phyloP scores from a whole-genome alignment of 2,888 invertebrate genomes.

The Polymixis flavicincta region DNA sequence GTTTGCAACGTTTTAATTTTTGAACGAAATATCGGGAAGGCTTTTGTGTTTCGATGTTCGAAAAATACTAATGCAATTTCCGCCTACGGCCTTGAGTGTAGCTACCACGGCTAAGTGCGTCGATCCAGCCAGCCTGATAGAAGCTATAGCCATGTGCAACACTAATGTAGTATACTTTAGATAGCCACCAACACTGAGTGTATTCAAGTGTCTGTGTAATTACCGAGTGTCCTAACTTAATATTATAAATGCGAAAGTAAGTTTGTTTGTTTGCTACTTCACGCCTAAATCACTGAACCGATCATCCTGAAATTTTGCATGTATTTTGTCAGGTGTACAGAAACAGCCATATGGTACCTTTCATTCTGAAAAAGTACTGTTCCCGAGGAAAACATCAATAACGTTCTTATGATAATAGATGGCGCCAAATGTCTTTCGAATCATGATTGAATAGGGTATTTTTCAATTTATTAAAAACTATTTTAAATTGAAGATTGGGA shows the following conservation, averaged over 20 bases:
- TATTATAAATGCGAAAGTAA: neutral
- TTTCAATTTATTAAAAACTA: too few relatives aligned
- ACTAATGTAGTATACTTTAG: constrained; percentile 53
- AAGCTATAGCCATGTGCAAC: constrained; percentile 42
- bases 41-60: neutral
- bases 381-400: too few relatives aligned
- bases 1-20: neutral
- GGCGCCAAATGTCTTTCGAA: too few relatives aligned
- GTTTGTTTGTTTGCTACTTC: too few relatives aligned
- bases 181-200: constrained; percentile 37
- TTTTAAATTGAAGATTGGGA: too few relatives aligned
- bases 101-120: constrained; percentile 38
- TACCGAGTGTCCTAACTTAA: constrained; percentile 24
- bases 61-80: constrained; percentile 9
- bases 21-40: neutral
- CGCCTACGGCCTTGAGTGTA: constrained; percentile 20
- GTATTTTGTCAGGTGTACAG: too few relatives aligned
- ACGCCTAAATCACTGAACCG: too few relatives aligned
- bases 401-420: too few relatives aligned
- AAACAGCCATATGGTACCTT: too few relatives aligned
- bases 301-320: too few relatives aligned
- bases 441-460: too few relatives aligned
- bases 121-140: constrained; percentile 29
- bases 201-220: constrained; percentile 44
- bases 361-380: too few relatives aligned